Evolutionary conservation across 2,888 invertebrate genomes (phyloP).

Genomic region (Siphlonurus alternatus): DNA sequence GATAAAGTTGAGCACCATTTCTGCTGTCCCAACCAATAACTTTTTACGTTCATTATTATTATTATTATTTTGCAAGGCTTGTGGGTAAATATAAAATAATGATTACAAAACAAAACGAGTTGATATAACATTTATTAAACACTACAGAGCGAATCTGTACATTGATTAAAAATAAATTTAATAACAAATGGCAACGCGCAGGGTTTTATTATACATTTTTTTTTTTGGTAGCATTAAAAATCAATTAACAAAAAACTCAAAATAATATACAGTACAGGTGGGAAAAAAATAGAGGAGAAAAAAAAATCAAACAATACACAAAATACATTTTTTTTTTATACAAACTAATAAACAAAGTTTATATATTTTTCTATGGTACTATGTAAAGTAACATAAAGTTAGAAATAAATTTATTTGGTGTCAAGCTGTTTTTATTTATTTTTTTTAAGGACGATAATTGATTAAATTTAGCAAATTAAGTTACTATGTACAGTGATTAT

Average conservation of each 20-base stretch:
- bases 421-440: too few relatives aligned
- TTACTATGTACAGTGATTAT: too few relatives aligned
- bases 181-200: not conserved
- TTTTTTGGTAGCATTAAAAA: not conserved
- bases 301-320: not conserved
- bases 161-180: not conserved
- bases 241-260: not conserved
- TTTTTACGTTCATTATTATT: too few relatives aligned
- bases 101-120: not conserved
- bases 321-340: not conserved
- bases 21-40: too few relatives aligned
- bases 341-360: not conserved
- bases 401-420: too few relatives aligned
- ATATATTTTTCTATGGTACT: not conserved
- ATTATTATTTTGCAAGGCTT: not conserved
- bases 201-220: not conserved
- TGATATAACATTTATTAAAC: slow-evolving; percentile 1
- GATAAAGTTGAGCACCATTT: too few relatives aligned
- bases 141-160: slow-evolving; percentile 2
- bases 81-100: not conserved
- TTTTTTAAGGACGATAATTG: too few relatives aligned
- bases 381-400: not conserved
- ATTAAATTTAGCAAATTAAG: too few relatives aligned
- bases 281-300: not conserved
- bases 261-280: too few relatives aligned